Percentiles rank a stretch among this genome's conserved stretches.
phyloP scores from a whole-genome alignment of 1,140 invertebrate species.

The Bombyx mandarina region DNA sequence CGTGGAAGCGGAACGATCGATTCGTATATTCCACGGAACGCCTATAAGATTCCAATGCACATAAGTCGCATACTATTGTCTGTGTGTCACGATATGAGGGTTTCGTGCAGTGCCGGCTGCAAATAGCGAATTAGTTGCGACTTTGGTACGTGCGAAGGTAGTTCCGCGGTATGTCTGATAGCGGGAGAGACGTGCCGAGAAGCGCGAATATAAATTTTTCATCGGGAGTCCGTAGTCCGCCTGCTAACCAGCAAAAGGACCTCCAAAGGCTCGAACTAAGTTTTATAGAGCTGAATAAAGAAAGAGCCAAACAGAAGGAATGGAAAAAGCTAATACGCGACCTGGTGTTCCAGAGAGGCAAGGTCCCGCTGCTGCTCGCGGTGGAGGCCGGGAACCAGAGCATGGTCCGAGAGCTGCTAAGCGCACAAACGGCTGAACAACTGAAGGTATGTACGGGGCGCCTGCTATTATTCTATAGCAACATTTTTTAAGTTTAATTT shows the following conservation, averaged over 20 bases:
- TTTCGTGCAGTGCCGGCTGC: slow-evolving; percentile 47
- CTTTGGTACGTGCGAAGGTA: slow-evolving; percentile 16
- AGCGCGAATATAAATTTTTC: slow-evolving; percentile 39
- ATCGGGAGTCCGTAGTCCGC: slow-evolving; percentile 36
- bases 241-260: slow-evolving; percentile 44
- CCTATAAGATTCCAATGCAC: slow-evolving; percentile 43
- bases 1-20: slow-evolving; percentile 46
- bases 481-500: too few species aligned
- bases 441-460: slow-evolving; percentile 69
- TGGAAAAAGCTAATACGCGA: slow-evolving; percentile 70
- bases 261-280: slow-evolving; percentile 60
- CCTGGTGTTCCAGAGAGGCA: slow-evolving; percentile 84
- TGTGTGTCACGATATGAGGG: slow-evolving; percentile 47
- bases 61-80: slow-evolving; percentile 47
- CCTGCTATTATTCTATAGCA: neutral
- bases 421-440: slow-evolving; percentile 85
- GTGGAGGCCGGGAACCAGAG: slow-evolving; percentile 94
- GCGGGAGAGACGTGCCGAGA: slow-evolving; percentile 33
- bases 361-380: slow-evolving; percentile 92
- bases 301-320: slow-evolving; percentile 67
- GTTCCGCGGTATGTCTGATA: slow-evolving; percentile 33
- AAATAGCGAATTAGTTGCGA: slow-evolving; percentile 37
- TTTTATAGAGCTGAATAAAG: slow-evolving; percentile 72
- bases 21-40: slow-evolving; percentile 42
- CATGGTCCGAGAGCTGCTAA: slow-evolving; percentile 91